phyloP scores from a whole-genome alignment of 2,888 invertebrate genomes.

The Gymnosoma rotundatum region DNA sequence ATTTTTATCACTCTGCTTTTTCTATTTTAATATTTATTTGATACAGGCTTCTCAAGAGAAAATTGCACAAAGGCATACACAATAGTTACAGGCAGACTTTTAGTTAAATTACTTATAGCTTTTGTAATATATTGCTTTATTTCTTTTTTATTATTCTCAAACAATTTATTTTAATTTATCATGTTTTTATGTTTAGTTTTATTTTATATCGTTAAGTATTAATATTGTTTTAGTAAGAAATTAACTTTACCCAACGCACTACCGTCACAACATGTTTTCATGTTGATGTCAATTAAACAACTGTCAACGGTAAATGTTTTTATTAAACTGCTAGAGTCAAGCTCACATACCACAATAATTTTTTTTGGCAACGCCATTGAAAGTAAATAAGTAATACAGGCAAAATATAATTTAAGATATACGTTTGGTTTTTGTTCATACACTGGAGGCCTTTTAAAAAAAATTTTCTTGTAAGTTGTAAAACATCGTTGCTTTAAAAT shows the following conservation, averaged over 20 bases:
- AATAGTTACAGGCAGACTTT: background rate
- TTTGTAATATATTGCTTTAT: background rate
- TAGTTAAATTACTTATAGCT: constrained; percentile 4
- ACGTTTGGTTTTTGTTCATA: no score
- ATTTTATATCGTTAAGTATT: constrained; percentile 21
- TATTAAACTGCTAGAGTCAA: background rate
- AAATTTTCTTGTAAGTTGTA: no score
- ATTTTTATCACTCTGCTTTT: background rate
- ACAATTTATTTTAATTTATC: background rate
- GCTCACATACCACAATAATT: background rate
- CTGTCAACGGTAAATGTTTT: constrained; percentile 52
- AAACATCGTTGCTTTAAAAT: no score
- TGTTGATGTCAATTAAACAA: constrained; percentile 58
- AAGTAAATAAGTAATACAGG: constrained; percentile 6
- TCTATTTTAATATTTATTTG: background rate
- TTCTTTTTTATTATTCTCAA: background rate
- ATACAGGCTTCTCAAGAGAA: background rate
- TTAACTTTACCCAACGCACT: constrained; percentile 6
- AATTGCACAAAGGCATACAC: constrained; percentile 20
- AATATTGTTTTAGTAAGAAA: constrained; percentile 4
- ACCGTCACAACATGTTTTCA: constrained; percentile 63
- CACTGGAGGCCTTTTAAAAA: no score
- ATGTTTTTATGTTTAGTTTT: background rate
- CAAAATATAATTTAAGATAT: background rate
- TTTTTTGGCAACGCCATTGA: constrained; percentile 26